These are phyloP conservation scores for Zonitis immaculata DNA, from an alignment of 2,888 invertebrate genomes.

Conservation along the genomic window DNA sequence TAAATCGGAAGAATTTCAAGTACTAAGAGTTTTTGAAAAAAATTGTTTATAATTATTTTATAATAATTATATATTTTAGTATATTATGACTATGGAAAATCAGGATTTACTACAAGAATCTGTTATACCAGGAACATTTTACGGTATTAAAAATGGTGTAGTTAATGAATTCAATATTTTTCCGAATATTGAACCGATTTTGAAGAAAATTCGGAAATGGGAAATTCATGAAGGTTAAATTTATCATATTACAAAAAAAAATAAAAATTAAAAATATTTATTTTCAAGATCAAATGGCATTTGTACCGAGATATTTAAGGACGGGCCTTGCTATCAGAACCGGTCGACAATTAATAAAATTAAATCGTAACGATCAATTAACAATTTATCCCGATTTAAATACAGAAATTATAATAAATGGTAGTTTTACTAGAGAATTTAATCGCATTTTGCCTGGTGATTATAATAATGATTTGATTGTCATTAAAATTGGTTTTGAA, in stretches of 20 bases:
- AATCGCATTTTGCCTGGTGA: conserved; percentile 38
- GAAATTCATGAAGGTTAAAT: conserved; percentile 29
- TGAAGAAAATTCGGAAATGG: conserved; percentile 36
- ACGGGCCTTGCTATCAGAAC: conserved; percentile 44
- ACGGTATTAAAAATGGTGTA: conserved; percentile 31
- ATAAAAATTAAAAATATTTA: too few relatives aligned
- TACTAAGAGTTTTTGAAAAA: too few relatives aligned
- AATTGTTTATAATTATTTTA: too few relatives aligned
- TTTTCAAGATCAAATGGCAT: conserved; percentile 35
- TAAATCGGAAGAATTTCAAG: conserved; percentile 34
- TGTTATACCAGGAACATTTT: conserved; percentile 41
- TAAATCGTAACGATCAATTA: conserved; percentile 21
- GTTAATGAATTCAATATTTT: conserved; percentile 35
- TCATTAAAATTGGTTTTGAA: conserved; percentile 39
- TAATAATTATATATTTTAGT: conserved; percentile 31
- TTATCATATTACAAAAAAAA: conserved; percentile 8
- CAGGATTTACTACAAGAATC: conserved; percentile 41
- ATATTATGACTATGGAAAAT: conserved; percentile 32
- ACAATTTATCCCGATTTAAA: conserved; percentile 16
- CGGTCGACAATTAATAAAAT: conserved; percentile 38
- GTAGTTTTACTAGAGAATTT: conserved; percentile 31
- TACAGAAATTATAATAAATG: conserved; percentile 29
- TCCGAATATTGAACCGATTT: conserved; percentile 13
- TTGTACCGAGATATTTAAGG: conserved; percentile 40
- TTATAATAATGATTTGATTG: conserved; percentile 38